Evolutionary conservation across 2,797 vertebrate species (phyloP).

Genomic region (Hydrophis major): DNA sequence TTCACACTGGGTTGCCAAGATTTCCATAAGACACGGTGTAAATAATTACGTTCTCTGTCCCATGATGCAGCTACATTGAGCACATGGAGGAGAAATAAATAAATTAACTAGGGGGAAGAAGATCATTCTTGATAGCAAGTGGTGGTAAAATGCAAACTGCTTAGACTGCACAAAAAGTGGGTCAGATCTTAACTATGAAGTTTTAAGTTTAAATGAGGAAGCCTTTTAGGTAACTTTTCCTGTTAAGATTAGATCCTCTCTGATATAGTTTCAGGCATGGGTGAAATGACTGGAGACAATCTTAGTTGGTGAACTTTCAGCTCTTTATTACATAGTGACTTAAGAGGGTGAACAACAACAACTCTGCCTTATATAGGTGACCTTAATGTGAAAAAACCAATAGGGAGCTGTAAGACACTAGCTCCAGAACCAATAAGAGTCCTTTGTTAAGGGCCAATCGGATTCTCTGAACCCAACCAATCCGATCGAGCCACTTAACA

Average conservation of each 20-base stretch:
- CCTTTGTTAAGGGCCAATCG: no score
- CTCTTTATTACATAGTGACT: no score
- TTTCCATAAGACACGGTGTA: not conserved
- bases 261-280: no score
- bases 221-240: not conserved
- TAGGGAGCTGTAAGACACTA: no score
- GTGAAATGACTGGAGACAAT: no score
- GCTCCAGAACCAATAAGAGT: no score
- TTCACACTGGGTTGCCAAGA: not conserved
- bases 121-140: not conserved
- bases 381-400: no score
- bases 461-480: no score
- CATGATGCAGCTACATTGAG: not conserved
- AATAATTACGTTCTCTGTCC: not conserved
- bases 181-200: not conserved
- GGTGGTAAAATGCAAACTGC: not conserved
- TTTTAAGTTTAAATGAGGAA: not conserved
- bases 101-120: not conserved
- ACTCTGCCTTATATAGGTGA: no score
- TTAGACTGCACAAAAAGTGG: not conserved
- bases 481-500: no score
- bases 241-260: no score
- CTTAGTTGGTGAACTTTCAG: not conserved
- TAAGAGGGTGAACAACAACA: no score
- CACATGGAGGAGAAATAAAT: not conserved